These are phyloP conservation scores for Tinamus major DNA, from an alignment of 2,797 vertebrate species.

Conservation along the genomic window DNA sequence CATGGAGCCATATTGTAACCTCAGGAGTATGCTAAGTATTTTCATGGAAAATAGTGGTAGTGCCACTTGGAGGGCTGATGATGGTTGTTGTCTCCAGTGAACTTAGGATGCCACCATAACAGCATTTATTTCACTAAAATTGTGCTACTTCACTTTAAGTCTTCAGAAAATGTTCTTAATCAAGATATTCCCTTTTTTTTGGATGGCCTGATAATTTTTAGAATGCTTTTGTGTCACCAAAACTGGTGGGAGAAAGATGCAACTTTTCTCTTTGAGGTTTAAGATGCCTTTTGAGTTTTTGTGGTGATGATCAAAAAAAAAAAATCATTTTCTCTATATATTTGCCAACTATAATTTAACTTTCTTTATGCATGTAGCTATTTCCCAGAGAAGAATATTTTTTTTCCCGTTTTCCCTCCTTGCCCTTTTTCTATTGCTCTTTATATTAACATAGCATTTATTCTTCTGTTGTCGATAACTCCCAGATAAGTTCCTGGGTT, in stretches of 20 bases:
- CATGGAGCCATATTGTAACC: background rate
- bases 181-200: background rate
- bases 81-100: background rate
- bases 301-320: background rate
- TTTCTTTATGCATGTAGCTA: background rate
- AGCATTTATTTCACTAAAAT: background rate
- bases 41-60: background rate
- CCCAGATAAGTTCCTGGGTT: background rate
- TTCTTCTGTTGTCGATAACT: background rate
- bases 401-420: background rate
- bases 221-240: background rate
- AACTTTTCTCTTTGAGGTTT: background rate
- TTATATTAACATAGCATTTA: background rate
- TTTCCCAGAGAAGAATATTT: background rate
- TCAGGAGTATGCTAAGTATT: background rate
- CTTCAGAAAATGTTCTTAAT: background rate
- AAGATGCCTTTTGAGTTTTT: background rate
- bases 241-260: background rate
- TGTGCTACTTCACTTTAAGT: background rate
- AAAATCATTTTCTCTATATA: background rate
- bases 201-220: background rate
- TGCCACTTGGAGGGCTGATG: background rate
- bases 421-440: background rate
- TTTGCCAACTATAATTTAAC: background rate
- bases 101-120: background rate